A percentile compares a stretch with the other conserved stretches of the same genome.
These are phyloP conservation scores for Anoplolepis gracilipes DNA, from an alignment of 1,140 invertebrate species.

Conservation along the genomic window DNA sequence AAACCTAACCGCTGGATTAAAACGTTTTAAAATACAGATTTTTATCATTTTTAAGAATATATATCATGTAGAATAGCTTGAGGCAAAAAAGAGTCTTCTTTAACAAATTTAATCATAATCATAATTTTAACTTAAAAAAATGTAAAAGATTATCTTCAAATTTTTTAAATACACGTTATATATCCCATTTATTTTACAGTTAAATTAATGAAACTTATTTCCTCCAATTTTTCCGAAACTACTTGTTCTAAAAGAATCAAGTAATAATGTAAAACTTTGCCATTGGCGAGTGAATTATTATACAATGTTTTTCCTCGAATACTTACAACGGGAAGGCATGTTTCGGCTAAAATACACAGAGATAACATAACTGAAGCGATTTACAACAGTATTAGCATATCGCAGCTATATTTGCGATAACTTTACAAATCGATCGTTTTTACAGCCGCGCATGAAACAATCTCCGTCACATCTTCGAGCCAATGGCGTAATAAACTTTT, in stretches of 20 bases:
- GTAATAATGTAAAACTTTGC: not conserved
- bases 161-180: too few relatives aligned
- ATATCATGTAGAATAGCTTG: too few relatives aligned
- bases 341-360: not conserved
- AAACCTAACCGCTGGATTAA: too few relatives aligned
- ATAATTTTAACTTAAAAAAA: too few relatives aligned
- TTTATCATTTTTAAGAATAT: too few relatives aligned
- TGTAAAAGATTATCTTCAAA: too few relatives aligned
- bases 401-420: not conserved
- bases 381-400: constrained; percentile 8
- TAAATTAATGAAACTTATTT: too few relatives aligned
- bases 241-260: not conserved
- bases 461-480: not conserved
- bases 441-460: not conserved
- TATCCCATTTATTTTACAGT: too few relatives aligned
- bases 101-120: too few relatives aligned
- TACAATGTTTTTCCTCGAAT: not conserved
- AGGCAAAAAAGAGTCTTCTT: too few relatives aligned
- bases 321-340: not conserved
- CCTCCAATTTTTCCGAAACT: too few relatives aligned
- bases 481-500: not conserved
- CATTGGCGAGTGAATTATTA: not conserved
- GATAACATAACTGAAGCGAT: not conserved
- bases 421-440: not conserved
- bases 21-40: too few relatives aligned